These are phyloP conservation scores for Chauna torquata DNA, from an alignment of 2,113 vertebrate species.

Conservation along the genomic window DNA sequence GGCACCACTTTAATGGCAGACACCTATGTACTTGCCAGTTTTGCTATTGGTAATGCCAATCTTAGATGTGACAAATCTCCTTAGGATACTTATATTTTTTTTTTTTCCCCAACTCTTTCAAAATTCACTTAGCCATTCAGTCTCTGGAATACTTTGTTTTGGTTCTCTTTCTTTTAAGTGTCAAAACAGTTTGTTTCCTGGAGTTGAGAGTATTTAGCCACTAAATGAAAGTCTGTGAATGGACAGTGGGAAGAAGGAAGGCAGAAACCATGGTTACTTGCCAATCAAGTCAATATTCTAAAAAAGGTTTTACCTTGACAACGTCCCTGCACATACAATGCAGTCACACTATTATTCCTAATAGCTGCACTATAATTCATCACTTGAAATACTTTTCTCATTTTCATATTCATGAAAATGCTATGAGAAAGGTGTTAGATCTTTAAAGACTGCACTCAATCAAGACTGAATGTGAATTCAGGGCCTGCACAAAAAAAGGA, in stretches of 20 bases:
- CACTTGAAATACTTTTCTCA: background rate
- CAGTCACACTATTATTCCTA: background rate
- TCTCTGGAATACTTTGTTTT: constrained; percentile 11
- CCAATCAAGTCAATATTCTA: background rate
- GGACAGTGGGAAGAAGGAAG: background rate
- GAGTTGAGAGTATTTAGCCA: background rate
- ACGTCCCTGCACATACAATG: background rate
- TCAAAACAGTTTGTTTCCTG: constrained; percentile 5
- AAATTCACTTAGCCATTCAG: background rate
- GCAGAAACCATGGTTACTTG: constrained; percentile 23
- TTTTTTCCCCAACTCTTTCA: background rate
- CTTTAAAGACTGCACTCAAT: background rate
- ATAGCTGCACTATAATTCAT: background rate
- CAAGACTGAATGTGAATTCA: background rate
- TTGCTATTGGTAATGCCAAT: background rate
- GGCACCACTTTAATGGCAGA: background rate
- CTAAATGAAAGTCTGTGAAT: constrained; percentile 13
- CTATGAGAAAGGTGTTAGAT: background rate
- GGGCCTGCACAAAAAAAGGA: background rate
- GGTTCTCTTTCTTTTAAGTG: background rate
- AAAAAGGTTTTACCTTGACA: constrained; percentile 3
- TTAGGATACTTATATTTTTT: background rate
- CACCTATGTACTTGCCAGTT: background rate
- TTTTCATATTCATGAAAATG: constrained; percentile 1
- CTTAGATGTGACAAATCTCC: background rate